Evolutionary conservation across 2,113 vertebrate genomes (phyloP), one percentile per base, ranked within the genome.

Genomic region (Rallus limicola): DNA sequence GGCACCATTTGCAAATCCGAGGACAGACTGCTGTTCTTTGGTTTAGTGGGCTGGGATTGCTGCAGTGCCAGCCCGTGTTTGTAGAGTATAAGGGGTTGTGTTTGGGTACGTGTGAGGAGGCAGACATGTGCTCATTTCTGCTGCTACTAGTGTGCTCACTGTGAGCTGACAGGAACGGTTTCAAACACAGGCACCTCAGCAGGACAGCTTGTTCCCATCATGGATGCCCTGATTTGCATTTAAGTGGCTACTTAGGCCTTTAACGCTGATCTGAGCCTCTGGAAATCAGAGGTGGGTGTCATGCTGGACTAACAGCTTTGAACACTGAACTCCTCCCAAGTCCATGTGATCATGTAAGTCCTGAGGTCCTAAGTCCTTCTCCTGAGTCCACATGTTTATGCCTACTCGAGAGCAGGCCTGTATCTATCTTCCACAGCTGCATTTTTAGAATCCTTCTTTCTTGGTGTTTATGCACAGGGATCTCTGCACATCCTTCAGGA

Each of bases 201-300:
- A 52, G 78, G 88, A 65, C 86, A 79, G 77, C 62, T 81, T 79
- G 72, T 50, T 89, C 93, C 86, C 83, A 65, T 24, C 77, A 78
- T 1, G 34, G 74, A 86, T 86, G 48, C 62, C 62, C 63, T 26
- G 50, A 90, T 91, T 84, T 92, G 78, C 74, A 95, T 88, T 69
- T 79, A 84, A 94, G 65, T 36, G 53, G 44, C 86, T 88, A 82
- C 84, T 94, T 93, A 89, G 92, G 58, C 70, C 69, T 84, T 82
- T 87, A 69, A 82, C 55, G 74, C 44, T 92, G 76, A 89, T 82
- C 58, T 59, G 58, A 92, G 65, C 58, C 58, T 80, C 88, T 84
- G 50, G 53, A 62, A 92, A 76, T 8, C 40, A 90, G 74, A 76
- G 21, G 50, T 81, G 25, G 36, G 53, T 29, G n/a, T 80, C 81